A percentile compares a stretch with the other conserved stretches of the same genome.
These are phyloP conservation scores for Nebria ingens DNA, from an alignment of 1,140 invertebrate species.

Conservation along the genomic window DNA sequence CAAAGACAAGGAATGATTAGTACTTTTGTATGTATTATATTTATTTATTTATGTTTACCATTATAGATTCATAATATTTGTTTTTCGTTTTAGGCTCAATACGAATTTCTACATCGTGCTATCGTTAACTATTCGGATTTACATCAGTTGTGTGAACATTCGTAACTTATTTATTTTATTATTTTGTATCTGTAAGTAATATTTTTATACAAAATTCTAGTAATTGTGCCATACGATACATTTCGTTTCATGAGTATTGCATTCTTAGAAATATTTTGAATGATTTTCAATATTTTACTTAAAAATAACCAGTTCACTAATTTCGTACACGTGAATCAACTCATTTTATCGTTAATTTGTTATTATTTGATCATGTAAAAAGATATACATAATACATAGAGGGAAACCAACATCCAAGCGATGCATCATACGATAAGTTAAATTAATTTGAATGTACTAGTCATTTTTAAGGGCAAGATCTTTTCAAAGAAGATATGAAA, in stretches of 20 bases:
- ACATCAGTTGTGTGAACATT: constrained; percentile 49
- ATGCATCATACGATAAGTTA: too few species aligned
- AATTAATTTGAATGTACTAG: too few species aligned
- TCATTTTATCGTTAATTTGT: too few species aligned
- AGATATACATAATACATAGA: too few species aligned
- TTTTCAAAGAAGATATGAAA: too few species aligned
- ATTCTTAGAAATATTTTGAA: too few species aligned
- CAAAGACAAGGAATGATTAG: constrained; percentile 74
- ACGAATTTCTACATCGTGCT: constrained; percentile 83
- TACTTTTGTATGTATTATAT: constrained; percentile 57
- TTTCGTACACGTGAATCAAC: neutral
- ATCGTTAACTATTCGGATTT: constrained; percentile 82
- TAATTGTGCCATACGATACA: neutral
- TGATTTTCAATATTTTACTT: too few species aligned
- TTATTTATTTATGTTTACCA: constrained; percentile 8
- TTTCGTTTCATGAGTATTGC: neutral
- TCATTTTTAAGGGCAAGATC: too few species aligned
- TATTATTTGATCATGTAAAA: too few species aligned
- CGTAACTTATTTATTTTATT: neutral
- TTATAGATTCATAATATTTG: constrained; percentile 14
- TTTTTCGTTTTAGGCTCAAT: constrained; percentile 63
- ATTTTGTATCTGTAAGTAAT: neutral
- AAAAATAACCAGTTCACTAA: too few species aligned
- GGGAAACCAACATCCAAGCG: too few species aligned
- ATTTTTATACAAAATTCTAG: constrained; percentile 3